Base-by-base conservation (phyloP, 2,888 invertebrate genomes). In the Scaeva pyrastri region DNA sequence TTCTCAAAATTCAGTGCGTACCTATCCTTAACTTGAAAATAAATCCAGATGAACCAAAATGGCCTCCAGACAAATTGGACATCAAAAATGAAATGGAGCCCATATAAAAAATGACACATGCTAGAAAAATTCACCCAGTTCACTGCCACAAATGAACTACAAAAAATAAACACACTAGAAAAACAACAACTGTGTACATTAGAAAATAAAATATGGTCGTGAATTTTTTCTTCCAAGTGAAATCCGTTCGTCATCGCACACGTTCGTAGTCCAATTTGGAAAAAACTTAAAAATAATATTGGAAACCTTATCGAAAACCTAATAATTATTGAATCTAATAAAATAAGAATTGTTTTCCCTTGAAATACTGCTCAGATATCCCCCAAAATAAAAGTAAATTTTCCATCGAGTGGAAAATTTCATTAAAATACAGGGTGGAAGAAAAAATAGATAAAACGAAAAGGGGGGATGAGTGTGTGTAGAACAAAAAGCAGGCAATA, bases 171-270 rank as follows among this genome's bases (percentile, higher is more conserved):
- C 55, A 74, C 23, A 48, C 26, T n/a, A 31, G 48, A 73, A 86
- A 86, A 86, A 86, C 86, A 86, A 86, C 86, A 86, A 86, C 82
- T 76, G 77, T 70, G 66, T 50, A 73, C 56, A 72, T 48, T 66
- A 66, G 76, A 81, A 81, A 86, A 77, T 80, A 85, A 85, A 81
- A 82, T 86, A 86, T 86, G 86, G 77, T 82, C 77, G 86, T 71
- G 73, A 77, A 71, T 56, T 86, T 81, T 68, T 82, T 82, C 86
- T 78, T 58, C 71, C 74, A 77, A 81, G 77, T 77, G 86, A 86
- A 82, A 82, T 74, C 70, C 73, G 70, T 78, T 83, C 78, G 77
- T 86, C 86, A 82, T 78, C 74, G 21, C 14, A 77, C 43, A 66
- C 85, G 74, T 74, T 78, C 74, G 74, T 52, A 72, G 58, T 78